Evolutionary conservation across 2,113 vertebrate genomes (phyloP), one percentile per base, ranked within the genome.

Genomic region (Nanger granti): DNA sequence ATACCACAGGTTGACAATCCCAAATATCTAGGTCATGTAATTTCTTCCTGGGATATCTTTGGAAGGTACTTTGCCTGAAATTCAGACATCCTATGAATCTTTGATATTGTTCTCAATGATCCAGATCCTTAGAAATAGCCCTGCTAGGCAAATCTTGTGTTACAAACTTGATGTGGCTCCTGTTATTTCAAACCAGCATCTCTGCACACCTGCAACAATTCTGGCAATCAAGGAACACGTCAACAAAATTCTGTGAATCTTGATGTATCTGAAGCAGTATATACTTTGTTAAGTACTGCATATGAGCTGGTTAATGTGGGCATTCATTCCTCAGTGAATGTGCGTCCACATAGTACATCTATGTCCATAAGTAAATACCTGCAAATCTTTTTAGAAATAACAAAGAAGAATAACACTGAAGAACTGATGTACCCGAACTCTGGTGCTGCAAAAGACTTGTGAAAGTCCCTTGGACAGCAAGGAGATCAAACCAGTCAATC

Each of bases 171-270:
- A 1, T 22, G 55, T 9, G 52, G 3, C 31, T 31, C 10, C 92
- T 47, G 47, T 47, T 34, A 2, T n/a, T 76, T n/a, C 5, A 49
- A 8, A 34, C 22, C 60, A 79, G 29, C 29, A n/a, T 2, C 10
- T 54, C 5, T 34, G 12, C 3, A 2, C 20, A 54, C 60, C 26
- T 11, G 26, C 44, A 8, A 31, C 0, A 0, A 28, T 13, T 34
- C 57, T 73, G 69, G 69, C n/a, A 73, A 41, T 20, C 11, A 3
- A 49, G 44, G 22, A 54, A 4, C 18, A 7, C 4, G 31, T 17
- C 4, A 31, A 15, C 2, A 3, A 28, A 28, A 31, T 17, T 7
- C 87, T 34, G 34, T 64, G 17, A 41, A 11, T 10, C 17, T 41
- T 60, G 37, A 52, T 29, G 8, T 5, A 26, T 3, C 28, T 14